phyloP scores from a whole-genome alignment of 1,140 invertebrate genomes.

The Lepidotrigona ventralis region DNA sequence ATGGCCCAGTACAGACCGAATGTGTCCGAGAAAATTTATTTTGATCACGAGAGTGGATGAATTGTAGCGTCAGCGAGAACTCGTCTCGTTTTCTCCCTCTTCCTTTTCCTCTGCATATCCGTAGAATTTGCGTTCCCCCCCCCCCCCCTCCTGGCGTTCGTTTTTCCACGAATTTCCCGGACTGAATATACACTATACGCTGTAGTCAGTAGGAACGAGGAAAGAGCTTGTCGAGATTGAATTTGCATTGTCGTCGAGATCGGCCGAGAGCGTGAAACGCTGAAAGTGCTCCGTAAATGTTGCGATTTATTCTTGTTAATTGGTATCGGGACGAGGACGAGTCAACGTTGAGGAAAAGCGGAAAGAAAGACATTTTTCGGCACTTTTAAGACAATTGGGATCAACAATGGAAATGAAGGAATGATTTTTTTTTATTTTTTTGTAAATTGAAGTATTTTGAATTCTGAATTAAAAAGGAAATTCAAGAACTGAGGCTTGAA shows the following conservation, averaged over 20 bases:
- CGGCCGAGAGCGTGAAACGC: neutral
- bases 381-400: too few relatives aligned
- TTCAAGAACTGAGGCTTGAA: too few relatives aligned
- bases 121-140: neutral
- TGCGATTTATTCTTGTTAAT: neutral
- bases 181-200: neutral
- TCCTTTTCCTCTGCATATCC: too few relatives aligned
- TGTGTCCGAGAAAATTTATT: constrained; percentile 23
- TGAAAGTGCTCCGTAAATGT: neutral
- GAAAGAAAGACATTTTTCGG: too few relatives aligned
- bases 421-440: too few relatives aligned
- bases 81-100: neutral
- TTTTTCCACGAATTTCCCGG: neutral
- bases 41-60: constrained; percentile 13
- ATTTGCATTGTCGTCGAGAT: neutral
- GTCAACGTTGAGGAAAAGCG: neutral
- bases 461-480: too few relatives aligned
- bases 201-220: too few relatives aligned
- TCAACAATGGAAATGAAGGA: too few relatives aligned
- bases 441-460: too few relatives aligned
- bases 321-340: neutral
- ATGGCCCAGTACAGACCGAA: constrained; percentile 7
- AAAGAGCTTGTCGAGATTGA: constrained; percentile 4
- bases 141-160: neutral
- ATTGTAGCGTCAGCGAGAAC: constrained; percentile 15